phyloP scores from a whole-genome alignment of 2,797 vertebrate species.

The Odontamblyopus lacepedii region DNA sequence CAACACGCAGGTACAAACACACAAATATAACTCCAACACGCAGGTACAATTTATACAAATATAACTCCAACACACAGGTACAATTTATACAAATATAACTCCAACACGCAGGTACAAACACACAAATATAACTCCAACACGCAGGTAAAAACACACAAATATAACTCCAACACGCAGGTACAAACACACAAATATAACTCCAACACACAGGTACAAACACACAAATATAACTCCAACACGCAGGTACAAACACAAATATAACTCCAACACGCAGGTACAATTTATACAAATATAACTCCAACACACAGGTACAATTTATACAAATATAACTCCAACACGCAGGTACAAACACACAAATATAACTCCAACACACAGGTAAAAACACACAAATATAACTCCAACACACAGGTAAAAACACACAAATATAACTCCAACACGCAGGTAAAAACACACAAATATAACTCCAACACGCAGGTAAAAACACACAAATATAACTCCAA shows the following conservation, averaged over 20 bases:
- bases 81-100: conserved; percentile 11
- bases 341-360: conserved; percentile 79
- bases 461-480: not conserved
- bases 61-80: conserved; percentile 95
- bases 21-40: not conserved
- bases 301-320: not conserved
- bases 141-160: too few species aligned
- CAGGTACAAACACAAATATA: too few species aligned
- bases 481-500: conserved; percentile 74
- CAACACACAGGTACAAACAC: not conserved
- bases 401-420: too few species aligned
- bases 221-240: not conserved
- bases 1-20: not conserved
- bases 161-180: conserved; percentile 95
- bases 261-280: conserved; percentile 92
- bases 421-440: conserved; percentile 93
- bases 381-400: not conserved
- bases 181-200: conserved; percentile 18
- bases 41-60: too few species aligned
- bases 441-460: conserved; percentile 82
- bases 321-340: conserved; percentile 84
- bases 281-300: not conserved
- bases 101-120: not conserved
- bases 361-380: not conserved
- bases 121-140: not conserved